Percentiles rank a stretch among this genome's conserved stretches.
Evolutionary conservation across 2,797 vertebrate species (phyloP).

Genomic region (Sciurus vulgaris): DNA sequence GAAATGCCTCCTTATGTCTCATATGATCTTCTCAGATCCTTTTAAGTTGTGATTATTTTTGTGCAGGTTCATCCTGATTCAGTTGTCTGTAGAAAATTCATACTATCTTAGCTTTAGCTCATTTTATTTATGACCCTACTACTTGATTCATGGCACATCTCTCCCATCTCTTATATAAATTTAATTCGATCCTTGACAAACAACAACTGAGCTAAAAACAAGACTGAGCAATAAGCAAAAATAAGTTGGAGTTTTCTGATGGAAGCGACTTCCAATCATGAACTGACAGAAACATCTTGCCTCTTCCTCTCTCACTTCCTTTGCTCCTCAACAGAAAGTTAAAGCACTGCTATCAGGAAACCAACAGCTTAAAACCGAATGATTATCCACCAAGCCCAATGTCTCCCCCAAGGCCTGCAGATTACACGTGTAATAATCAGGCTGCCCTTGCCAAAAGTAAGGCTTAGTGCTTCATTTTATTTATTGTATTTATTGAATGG

Average conservation of each 20-base stretch:
- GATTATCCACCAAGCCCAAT: conserved; percentile 76
- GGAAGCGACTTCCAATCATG: background rate
- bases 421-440: conserved; percentile 79
- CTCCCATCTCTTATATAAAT: background rate
- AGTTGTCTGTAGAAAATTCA: conserved; percentile 34
- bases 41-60: conserved; percentile 31
- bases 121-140: conserved; percentile 36
- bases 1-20: background rate
- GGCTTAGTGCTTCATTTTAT: conserved; percentile 76
- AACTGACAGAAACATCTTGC: background rate
- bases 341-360: conserved; percentile 65
- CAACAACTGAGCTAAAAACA: conserved; percentile 17
- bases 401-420: conserved; percentile 72
- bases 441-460: conserved; percentile 73
- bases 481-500: conserved; percentile 78
- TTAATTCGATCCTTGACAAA: conserved; percentile 63
- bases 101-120: conserved; percentile 34
- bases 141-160: background rate
- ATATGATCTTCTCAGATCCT: background rate
- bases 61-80: background rate
- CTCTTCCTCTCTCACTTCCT: background rate
- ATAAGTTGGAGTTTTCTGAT: background rate
- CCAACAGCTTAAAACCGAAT: conserved; percentile 73
- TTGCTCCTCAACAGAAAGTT: conserved; percentile 45
- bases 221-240: background rate